A percentile compares a stretch with the other conserved stretches of the same genome.
Conservation (phyloP, 2,888 invertebrate genomes). For the Trachelus iudaicus region DNA sequence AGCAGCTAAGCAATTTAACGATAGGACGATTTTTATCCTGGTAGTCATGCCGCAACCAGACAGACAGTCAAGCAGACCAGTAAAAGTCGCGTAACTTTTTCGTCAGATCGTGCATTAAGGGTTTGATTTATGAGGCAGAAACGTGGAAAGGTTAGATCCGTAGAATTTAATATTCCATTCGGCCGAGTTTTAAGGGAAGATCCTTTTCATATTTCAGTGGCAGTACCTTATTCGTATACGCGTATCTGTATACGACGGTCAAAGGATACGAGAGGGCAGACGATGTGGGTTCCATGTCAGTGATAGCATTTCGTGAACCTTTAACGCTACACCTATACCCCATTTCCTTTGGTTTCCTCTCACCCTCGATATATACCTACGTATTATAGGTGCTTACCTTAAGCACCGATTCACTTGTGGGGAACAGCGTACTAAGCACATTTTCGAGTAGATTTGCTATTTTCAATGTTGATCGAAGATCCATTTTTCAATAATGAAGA, state of each 20-base stretch:
- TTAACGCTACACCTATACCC: not conserved
- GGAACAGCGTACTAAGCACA: not conserved
- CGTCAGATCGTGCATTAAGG: not conserved
- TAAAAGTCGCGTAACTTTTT: conserved; percentile 1
- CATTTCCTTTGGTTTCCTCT: not conserved
- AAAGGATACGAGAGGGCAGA: not conserved
- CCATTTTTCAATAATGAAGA: conserved; percentile 6
- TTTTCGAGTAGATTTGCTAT: conserved; percentile 7
- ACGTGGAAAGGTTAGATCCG: not conserved
- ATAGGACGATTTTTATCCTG: not conserved
- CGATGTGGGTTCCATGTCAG: not conserved
- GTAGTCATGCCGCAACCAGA: conserved; percentile 10
- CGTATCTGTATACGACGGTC: not conserved
- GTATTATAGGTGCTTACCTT: not conserved
- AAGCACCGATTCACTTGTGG: not conserved
- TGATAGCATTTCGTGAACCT: not conserved
- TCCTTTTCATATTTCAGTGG: not conserved
- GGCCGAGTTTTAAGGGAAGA: conserved; percentile 1
- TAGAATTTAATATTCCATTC: conserved; percentile 2
- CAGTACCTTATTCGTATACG: not conserved
- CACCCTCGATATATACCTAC: not conserved
- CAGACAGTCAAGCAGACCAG: conserved; percentile 1
- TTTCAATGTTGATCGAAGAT: conserved; percentile 11
- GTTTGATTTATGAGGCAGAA: not conserved
- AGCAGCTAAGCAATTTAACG: not conserved